phyloP scores from a whole-genome alignment of 2,888 invertebrate species.

The Drosophila imparisetae region DNA sequence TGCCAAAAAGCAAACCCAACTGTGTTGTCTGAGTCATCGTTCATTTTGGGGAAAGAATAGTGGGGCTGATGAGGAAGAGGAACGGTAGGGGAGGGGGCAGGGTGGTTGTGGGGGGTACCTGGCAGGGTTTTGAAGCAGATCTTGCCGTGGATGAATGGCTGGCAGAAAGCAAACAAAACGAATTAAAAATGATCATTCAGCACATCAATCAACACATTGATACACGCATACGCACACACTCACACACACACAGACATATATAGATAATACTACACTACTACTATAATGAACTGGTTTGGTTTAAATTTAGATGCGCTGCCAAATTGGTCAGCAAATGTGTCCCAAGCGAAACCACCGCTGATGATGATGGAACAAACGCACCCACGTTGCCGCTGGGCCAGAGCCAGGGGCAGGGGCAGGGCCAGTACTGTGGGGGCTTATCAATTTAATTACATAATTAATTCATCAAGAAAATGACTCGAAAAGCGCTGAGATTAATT shows the following conservation, averaged over 20 bases:
- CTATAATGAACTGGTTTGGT: constrained; percentile 33
- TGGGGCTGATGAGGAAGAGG: background rate
- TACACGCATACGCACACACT: constrained; percentile 15
- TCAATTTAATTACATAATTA: constrained; percentile 70
- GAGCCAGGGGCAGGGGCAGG: background rate
- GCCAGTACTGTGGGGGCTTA: background rate
- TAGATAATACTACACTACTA: background rate
- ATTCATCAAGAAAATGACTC: constrained; percentile 41
- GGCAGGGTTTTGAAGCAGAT: background rate
- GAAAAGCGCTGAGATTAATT: constrained; percentile 7
- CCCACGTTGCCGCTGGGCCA: background rate
- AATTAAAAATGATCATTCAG: constrained; percentile 77
- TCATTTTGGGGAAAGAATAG: constrained; percentile 9
- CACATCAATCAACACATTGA: constrained; percentile 76
- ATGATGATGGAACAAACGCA: constrained; percentile 22
- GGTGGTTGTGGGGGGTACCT: background rate
- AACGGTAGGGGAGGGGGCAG: background rate
- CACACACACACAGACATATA: constrained; percentile 12
- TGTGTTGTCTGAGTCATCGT: constrained; percentile 60
- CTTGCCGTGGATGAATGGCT: constrained; percentile 37
- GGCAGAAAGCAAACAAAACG: constrained; percentile 54
- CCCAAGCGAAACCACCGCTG: constrained; percentile 27
- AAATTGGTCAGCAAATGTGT: constrained; percentile 50
- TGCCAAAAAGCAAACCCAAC: constrained; percentile 69
- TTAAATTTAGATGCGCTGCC: constrained; percentile 48